Conservation (phyloP, 1,140 invertebrate species). For the Agrilus planipennis region DNA sequence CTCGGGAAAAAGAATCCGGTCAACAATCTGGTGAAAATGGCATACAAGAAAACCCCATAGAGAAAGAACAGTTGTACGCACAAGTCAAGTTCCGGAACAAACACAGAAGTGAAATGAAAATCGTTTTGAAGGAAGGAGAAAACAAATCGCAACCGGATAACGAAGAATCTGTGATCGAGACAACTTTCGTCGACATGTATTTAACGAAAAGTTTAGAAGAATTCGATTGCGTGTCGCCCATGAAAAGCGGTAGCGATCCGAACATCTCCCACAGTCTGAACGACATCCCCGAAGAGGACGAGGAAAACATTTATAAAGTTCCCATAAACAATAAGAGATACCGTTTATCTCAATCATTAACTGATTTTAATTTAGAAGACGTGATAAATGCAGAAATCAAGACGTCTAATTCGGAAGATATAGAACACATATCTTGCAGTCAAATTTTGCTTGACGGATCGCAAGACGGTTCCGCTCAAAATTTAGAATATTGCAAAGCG, state of each 20-base stretch:
- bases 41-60: too few relatives aligned
- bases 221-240: constrained; percentile 2
- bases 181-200: constrained; percentile 7
- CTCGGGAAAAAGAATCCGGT: too few relatives aligned
- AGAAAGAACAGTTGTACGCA: too few relatives aligned
- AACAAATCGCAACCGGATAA: too few relatives aligned
- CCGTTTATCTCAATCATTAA: constrained; percentile 26
- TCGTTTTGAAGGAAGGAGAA: too few relatives aligned
- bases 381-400: constrained; percentile 11
- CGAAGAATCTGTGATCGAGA: constrained; percentile 3
- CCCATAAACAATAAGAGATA: constrained; percentile 18
- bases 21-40: too few relatives aligned
- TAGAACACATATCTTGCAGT: constrained; percentile 30
- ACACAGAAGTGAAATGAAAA: too few relatives aligned
- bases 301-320: constrained; percentile 29
- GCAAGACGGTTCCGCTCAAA: background rate
- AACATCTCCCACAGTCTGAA: constrained; percentile 15
- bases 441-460: constrained; percentile 15
- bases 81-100: too few relatives aligned
- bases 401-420: constrained; percentile 16
- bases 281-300: constrained; percentile 15
- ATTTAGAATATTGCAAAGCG: constrained; percentile 22
- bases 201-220: constrained; percentile 11
- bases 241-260: constrained; percentile 29
- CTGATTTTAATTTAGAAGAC: constrained; percentile 27